Percentiles rank a stretch among this genome's conserved stretches.
phyloP scores from a whole-genome alignment of 2,797 vertebrate species.

The Macropus fuliginosus region DNA sequence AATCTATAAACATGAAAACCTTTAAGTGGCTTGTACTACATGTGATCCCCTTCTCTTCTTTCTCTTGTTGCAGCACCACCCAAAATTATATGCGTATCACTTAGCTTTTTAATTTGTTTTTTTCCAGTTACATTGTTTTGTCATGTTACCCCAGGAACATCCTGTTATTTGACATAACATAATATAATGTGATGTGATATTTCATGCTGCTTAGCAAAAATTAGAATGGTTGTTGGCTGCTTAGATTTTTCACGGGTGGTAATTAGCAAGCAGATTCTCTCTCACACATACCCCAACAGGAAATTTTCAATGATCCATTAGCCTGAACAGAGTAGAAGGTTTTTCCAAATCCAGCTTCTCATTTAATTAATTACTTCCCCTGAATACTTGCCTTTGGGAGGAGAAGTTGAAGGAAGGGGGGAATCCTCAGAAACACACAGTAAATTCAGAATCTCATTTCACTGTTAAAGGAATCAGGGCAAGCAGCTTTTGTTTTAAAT shows the following conservation, averaged over 20 bases:
- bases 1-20: constrained; percentile 54
- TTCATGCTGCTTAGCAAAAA: constrained; percentile 77
- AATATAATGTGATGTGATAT: constrained; percentile 71
- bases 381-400: constrained; percentile 54
- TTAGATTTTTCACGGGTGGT: constrained; percentile 73
- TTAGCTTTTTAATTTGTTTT: constrained; percentile 76
- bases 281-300: constrained; percentile 70
- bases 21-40: constrained; percentile 33
- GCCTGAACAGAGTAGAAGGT: constrained; percentile 68
- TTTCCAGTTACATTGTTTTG: constrained; percentile 75
- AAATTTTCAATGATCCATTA: constrained; percentile 81
- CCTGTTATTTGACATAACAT: constrained; percentile 75
- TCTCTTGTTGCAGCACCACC: neutral
- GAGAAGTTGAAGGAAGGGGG: neutral
- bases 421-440: neutral
- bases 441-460: constrained; percentile 48
- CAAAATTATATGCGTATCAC: constrained; percentile 22
- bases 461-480: constrained; percentile 23
- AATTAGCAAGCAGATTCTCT: constrained; percentile 82
- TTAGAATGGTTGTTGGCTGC: constrained; percentile 79
- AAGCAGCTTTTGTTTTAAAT: constrained; percentile 31
- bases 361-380: constrained; percentile 76
- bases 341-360: constrained; percentile 71
- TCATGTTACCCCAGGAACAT: constrained; percentile 65
- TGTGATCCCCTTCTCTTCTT: constrained; percentile 1